Evolutionary conservation across 1,140 invertebrate genomes (phyloP).

Genomic region (Calosoma granatense): DNA sequence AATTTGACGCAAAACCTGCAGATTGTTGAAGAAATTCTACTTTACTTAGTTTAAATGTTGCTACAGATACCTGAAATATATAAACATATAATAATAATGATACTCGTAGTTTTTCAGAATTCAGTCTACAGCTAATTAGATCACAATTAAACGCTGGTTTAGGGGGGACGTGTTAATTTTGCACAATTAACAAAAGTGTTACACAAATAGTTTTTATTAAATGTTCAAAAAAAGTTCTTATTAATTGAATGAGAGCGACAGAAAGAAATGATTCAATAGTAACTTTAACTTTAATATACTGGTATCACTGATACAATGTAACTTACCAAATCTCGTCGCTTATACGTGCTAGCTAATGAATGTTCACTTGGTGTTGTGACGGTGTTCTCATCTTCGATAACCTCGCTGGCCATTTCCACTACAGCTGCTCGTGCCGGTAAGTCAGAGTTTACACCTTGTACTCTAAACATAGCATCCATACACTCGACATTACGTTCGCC

Average conservation of each 20-base stretch:
- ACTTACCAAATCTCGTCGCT: constrained; percentile 63
- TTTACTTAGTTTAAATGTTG: constrained; percentile 70
- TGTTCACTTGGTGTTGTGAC: constrained; percentile 65
- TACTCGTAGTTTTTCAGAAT: too few species aligned
- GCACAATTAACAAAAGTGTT: too few species aligned
- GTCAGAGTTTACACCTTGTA: constrained; percentile 21
- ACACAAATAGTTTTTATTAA: too few species aligned
- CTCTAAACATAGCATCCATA: constrained; percentile 51
- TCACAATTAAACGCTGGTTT: too few species aligned
- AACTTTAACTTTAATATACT: too few species aligned
- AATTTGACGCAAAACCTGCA: constrained; percentile 54
- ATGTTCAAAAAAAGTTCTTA: too few species aligned
- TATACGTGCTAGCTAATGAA: constrained; percentile 67
- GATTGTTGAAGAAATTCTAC: constrained; percentile 77
- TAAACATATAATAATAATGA: background rate
- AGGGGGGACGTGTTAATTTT: background rate
- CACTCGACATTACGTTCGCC: constrained; percentile 53
- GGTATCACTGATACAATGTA: too few species aligned
- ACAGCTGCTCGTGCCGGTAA: constrained; percentile 10
- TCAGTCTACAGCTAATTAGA: too few species aligned
- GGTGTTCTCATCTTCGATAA: constrained; percentile 60
- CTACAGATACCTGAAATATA: constrained; percentile 65
- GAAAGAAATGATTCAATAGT: too few species aligned
- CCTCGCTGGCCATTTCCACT: constrained; percentile 76
- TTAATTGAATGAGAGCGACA: too few species aligned